Percentiles rank a stretch among this genome's conserved stretches.
These are phyloP conservation scores for Oceanodroma tethys DNA, from an alignment of 2,113 vertebrate genomes.

Conservation along the genomic window DNA sequence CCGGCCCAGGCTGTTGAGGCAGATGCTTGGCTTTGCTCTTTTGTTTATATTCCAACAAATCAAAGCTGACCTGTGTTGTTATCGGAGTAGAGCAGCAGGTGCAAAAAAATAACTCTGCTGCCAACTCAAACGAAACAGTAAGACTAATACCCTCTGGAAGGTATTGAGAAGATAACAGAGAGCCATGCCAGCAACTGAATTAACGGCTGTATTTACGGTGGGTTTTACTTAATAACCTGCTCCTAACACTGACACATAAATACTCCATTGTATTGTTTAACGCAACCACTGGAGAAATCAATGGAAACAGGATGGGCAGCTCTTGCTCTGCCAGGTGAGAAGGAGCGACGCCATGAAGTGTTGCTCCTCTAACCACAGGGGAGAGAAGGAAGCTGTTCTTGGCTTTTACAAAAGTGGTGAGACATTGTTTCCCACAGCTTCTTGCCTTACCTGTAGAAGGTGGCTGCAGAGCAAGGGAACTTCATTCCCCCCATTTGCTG, in stretches of 20 bases:
- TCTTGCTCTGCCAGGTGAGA: not conserved
- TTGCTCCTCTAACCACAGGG: not conserved
- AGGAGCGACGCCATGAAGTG: not conserved
- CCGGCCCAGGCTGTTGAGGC: conserved; percentile 71
- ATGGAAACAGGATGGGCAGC: conserved; percentile 49
- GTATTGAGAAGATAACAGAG: conserved; percentile 75
- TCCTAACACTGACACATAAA: conserved; percentile 68
- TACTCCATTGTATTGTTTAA: conserved; percentile 72
- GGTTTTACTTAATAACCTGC: conserved; percentile 72
- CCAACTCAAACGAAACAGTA: conserved; percentile 78
- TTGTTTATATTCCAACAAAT: conserved; percentile 82
- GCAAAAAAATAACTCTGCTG: conserved; percentile 75
- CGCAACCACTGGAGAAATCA: conserved; percentile 27
- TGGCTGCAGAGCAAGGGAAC: not conserved
- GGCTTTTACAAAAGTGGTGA: not conserved
- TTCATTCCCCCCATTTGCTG: not conserved
- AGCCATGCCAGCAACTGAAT: conserved; percentile 75
- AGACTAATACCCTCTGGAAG: conserved; percentile 75
- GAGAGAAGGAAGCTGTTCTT: not conserved
- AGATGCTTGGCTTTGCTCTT: conserved; percentile 79
- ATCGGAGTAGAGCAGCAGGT: conserved; percentile 79
- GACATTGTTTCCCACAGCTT: not conserved
- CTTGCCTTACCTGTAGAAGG: not conserved
- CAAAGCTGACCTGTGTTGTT: conserved; percentile 77
- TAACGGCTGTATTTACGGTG: conserved; percentile 75